Evolutionary conservation across 2,113 vertebrate species (phyloP).

Genomic region (Cynoglossus semilaevis): DNA sequence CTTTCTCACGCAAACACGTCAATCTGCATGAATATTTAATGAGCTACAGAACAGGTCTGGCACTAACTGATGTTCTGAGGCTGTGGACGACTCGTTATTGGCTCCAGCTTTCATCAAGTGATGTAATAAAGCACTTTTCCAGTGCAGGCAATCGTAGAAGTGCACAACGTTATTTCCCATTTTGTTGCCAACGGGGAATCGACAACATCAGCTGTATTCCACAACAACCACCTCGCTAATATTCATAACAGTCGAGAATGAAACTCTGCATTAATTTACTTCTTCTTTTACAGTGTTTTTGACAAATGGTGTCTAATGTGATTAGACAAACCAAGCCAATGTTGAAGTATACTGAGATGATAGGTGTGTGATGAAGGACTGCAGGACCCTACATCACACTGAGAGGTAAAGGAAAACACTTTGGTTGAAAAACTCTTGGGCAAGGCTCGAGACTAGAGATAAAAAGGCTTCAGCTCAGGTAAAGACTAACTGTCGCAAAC

Average conservation of each 20-base stretch:
- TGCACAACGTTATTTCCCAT: neutral
- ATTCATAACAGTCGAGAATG: neutral
- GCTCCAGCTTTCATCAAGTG: slow-evolving; percentile 6
- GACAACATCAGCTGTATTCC: neutral
- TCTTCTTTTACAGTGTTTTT: neutral
- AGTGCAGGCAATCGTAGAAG: neutral
- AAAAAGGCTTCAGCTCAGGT: no score
- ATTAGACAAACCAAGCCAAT: neutral
- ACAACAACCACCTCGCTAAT: neutral
- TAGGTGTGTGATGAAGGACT: no score
- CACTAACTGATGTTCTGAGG: neutral
- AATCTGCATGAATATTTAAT: slow-evolving; percentile 43
- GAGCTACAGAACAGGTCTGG: slow-evolving; percentile 15
- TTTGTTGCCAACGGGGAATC: neutral
- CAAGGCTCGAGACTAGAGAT: no score
- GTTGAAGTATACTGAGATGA: no score
- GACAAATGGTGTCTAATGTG: neutral
- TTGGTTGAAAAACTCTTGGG: no score
- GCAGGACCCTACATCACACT: neutral
- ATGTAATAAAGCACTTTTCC: slow-evolving; percentile 1
- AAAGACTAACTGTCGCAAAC: no score
- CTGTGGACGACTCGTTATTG: slow-evolving; percentile 31
- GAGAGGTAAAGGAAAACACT: neutral
- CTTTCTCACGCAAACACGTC: slow-evolving; percentile 25
- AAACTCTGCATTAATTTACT: neutral